Base-by-base conservation (phyloP, 1,140 invertebrate species). In the Zaprionus davidi region DNA sequence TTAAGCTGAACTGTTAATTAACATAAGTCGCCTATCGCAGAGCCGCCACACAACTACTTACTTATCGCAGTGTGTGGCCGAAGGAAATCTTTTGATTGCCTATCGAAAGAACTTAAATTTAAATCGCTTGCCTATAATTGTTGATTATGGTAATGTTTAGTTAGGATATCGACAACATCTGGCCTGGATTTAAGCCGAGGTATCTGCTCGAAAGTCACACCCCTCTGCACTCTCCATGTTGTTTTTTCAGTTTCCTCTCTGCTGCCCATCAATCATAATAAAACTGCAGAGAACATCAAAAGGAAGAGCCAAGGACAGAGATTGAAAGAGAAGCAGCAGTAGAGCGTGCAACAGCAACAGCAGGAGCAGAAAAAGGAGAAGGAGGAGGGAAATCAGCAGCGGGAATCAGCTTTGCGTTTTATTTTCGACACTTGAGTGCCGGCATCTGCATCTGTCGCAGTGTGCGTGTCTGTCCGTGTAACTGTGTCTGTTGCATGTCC, bases 231-330 rank as follows among this genome's bases (percentile, higher is more conserved):
- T 65, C 57, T 53, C 0, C 31, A 3, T 75, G 51, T 64, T 67
- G 31, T 64, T 71, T 62, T 44, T 49, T 34, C 15, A 41, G 24
- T 51, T 73, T 72, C 58, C 26, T 36, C 24, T 24, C 57, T 71
- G 66, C 41, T 60, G 81, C 64, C 78, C 80, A 87, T 87, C 84
- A 88, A 87, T 87, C 83, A 87, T 83, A 80, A 78, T 75, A 78
- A 83, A 69, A 83, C 64, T 76, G 56, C 79, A 67, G 71, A 59
- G 67, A 41, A 86, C 68, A 68, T 87, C 70, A 79, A 79, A 46
- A 87, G 65, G 60, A 38, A 70, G 49, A 75, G 58, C 66, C 38
- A 63, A 70, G 58, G 51, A 62, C 20, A 60, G 56, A 26, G 56
- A 49, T 22, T 44, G 26, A 36, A 67, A 59, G 34, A 56, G 31